Percentiles rank a stretch among this genome's conserved stretches.
Evolutionary conservation across 2,888 invertebrate genomes (phyloP).

Genomic region (Poecilus cupreus): DNA sequence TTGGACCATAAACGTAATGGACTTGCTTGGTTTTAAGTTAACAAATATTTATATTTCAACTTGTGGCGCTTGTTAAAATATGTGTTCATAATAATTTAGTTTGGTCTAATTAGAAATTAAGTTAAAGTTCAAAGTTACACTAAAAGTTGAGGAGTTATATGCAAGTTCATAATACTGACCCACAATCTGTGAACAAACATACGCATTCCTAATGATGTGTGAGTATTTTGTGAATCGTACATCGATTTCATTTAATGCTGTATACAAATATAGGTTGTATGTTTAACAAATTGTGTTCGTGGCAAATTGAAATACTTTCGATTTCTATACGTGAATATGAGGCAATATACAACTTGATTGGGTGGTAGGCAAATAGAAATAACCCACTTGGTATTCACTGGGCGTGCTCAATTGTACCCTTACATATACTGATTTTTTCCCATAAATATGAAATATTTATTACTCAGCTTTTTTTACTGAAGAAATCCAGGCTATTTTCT

Average conservation of each 20-base stretch:
- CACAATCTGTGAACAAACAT: no score
- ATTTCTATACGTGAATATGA: neutral
- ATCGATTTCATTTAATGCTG: neutral
- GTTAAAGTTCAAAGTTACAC: neutral
- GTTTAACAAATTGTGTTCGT: slow-evolving; percentile 1
- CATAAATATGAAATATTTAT: no score
- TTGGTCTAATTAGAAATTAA: neutral
- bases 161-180: no score
- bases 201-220: neutral
- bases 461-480: no score
- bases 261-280: neutral
- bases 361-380: neutral
- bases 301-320: neutral
- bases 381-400: neutral
- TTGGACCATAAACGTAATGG: no score
- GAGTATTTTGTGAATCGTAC: neutral
- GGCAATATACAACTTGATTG: slow-evolving; percentile 15
- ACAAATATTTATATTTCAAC: no score
- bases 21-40: no score
- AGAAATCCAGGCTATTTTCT: no score
- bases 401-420: no score
- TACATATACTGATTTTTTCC: no score
- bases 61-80: no score
- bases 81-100: no score
- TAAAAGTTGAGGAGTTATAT: neutral